Base-by-base conservation (phyloP, 2,888 invertebrate genomes). In the Leucoma salicis region DNA sequence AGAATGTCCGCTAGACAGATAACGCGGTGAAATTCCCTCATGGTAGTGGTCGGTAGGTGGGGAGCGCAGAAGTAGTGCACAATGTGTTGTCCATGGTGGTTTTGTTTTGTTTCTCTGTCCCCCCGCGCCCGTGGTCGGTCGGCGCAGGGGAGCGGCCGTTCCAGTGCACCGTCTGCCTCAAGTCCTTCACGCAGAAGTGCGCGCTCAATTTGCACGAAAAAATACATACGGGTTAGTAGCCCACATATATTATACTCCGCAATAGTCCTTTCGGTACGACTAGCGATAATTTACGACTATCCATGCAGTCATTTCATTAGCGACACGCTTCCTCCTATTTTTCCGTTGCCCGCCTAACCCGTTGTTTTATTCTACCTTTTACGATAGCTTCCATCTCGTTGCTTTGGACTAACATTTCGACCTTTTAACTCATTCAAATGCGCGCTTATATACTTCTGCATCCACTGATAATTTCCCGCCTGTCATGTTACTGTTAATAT, bases 161-260 rank as follows among this genome's bases (percentile, higher is more conserved):
- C 90, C 90, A 90, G 89, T 91, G 91, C 90, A 88, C 87, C 89
- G 90, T 89, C 90, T 91, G 91, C 89, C 90, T 90, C 90, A 91
- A 91, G 90, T 90, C 91, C 85, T 91, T 91, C 90, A 91, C 91
- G 84, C 91, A 91, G 90, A 91, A 91, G 90, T 91, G 91, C 88
- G 91, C 91, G 82, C 90, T 91, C 89, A 91, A 90, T 87, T 91
- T 91, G 89, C 91, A 91, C 90, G 90, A 90, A 90, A 91, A 91
- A 77, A 91, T 90, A 90, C 91, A 91, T 88, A 90, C 91, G 90
- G 91, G 91, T 91, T 85, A 90, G 90, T 90, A 90, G 89, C 90
- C 90, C 90, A 90, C 83, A 86, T 87, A 81, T 79, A 74, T 81
- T 78, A 77, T 81, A 80, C 70, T 77, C 70, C 73, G 74, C 81